phyloP scores from a whole-genome alignment of 2,888 invertebrate genomes.

The Cheilosia urbana region DNA sequence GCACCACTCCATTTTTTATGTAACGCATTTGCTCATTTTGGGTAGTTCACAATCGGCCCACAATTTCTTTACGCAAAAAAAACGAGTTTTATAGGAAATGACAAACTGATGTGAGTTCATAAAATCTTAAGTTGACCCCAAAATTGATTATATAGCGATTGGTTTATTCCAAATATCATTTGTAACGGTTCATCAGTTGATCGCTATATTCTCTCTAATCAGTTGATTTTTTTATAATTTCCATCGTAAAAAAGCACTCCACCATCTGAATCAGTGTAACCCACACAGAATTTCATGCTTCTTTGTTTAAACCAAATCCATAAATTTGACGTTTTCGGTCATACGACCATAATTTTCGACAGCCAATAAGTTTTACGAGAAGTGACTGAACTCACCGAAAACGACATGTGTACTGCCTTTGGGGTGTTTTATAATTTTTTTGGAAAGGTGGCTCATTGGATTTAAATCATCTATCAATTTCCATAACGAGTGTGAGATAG shows the following conservation, averaged over 20 bases:
- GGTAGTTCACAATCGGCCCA: too few species aligned
- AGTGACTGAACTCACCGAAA: constrained; percentile 65
- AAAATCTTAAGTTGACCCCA: too few species aligned
- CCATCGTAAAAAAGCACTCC: neutral
- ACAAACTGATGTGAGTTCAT: too few species aligned
- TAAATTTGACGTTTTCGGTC: constrained; percentile 60
- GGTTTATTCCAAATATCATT: neutral
- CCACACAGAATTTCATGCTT: constrained; percentile 28
- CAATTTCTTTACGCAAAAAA: too few species aligned
- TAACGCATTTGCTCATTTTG: too few species aligned
- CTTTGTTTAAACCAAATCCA: constrained; percentile 43
- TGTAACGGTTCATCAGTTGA: constrained; percentile 31
- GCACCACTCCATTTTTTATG: too few species aligned
- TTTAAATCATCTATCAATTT: constrained; percentile 33
- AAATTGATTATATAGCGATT: too few species aligned
- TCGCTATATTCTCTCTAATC: constrained; percentile 45
- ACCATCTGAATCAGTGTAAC: constrained; percentile 15
- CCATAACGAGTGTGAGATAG: constrained; percentile 41
- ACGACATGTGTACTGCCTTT: constrained; percentile 48
- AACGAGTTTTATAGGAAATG: too few species aligned
- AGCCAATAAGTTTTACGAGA: constrained; percentile 38
- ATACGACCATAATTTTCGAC: constrained; percentile 48
- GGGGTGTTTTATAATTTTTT: constrained; percentile 38
- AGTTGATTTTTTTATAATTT: constrained; percentile 32
- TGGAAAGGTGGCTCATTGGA: constrained; percentile 36